Evolutionary conservation across 1,140 invertebrate species (phyloP).

Genomic region (Eriocheir sinensis): DNA sequence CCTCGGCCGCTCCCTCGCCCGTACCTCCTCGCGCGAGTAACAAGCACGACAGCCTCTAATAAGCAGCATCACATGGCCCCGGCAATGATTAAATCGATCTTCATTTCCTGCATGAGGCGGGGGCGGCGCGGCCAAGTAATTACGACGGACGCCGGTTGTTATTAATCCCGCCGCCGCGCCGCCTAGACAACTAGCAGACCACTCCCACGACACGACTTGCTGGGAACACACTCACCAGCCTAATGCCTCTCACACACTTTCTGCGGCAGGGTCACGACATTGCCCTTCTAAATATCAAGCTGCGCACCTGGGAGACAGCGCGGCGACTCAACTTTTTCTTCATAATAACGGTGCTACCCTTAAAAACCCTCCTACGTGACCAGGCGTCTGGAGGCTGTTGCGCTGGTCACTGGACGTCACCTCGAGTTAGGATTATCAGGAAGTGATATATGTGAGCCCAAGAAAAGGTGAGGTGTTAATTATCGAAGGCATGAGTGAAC

Average conservation of each 20-base stretch:
- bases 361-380: not conserved
- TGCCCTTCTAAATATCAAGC: not conserved
- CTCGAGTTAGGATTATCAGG: not conserved
- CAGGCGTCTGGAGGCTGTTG: not conserved
- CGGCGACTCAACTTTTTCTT: not conserved
- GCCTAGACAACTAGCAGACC: not conserved
- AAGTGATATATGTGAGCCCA: not conserved
- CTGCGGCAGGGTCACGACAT: not conserved
- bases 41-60: not conserved
- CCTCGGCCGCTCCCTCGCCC: not conserved
- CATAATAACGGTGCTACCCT: not conserved
- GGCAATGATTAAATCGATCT: conserved; percentile 43
- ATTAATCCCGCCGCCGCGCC: not conserved
- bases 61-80: not conserved
- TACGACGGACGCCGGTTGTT: not conserved
- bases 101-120: conserved; percentile 46
- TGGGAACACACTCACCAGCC: not conserved
- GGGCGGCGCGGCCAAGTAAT: not conserved
- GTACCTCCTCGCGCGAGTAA: not conserved
- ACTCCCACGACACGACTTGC: not conserved
- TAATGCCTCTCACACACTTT: not conserved
- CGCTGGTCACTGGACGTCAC: not conserved
- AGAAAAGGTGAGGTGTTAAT: not conserved
- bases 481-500: no score
- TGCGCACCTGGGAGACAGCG: not conserved